These are phyloP conservation scores for Rhinella marina DNA, from an alignment of 2,797 vertebrate genomes.

Conservation along the genomic window DNA sequence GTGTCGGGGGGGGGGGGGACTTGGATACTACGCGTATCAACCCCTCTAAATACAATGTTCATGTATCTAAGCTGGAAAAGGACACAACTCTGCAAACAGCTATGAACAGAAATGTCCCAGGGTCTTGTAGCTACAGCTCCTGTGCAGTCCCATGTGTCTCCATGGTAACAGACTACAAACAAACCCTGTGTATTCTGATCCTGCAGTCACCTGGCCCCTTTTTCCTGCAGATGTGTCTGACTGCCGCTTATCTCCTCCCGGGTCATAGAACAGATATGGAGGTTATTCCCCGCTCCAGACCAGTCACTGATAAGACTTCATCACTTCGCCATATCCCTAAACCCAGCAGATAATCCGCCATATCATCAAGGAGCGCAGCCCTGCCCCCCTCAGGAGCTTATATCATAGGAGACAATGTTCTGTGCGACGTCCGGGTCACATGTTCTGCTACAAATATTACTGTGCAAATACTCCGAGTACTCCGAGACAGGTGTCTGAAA, in stretches of 20 bases:
- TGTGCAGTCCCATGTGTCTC: no score
- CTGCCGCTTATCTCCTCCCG: neutral
- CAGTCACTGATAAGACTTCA: no score
- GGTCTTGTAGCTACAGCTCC: neutral
- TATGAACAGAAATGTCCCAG: no score
- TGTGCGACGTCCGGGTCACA: neutral
- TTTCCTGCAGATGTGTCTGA: neutral
- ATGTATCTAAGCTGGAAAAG: no score
- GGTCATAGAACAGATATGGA: neutral
- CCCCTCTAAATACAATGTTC: no score
- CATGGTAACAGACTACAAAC: no score
- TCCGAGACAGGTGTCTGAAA: constrained; percentile 7
- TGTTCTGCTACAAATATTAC: constrained; percentile 28
- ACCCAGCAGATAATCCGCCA: neutral
- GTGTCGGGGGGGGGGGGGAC: no score
- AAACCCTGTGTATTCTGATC: neutral
- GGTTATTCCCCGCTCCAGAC: no score
- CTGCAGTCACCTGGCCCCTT: no score
- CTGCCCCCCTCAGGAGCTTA: neutral
- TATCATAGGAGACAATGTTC: neutral
- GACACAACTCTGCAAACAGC: no score
- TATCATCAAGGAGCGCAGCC: neutral
- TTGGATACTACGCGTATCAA: no score
- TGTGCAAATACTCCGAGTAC: constrained; percentile 5
- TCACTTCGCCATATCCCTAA: neutral